Conservation (phyloP, 2,888 invertebrate genomes). For the Cetonia aurata region DNA sequence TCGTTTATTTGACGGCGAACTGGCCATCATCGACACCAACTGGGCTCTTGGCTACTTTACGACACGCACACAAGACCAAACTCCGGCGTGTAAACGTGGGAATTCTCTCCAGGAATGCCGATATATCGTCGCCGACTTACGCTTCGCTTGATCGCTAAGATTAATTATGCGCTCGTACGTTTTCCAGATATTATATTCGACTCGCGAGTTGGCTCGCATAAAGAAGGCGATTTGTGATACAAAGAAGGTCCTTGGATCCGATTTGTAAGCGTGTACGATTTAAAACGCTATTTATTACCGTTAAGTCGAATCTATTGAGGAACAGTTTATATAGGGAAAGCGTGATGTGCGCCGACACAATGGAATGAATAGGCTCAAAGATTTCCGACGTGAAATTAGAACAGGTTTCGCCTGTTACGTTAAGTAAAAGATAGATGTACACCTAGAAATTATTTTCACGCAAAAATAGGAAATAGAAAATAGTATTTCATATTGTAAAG, state of each 20-base stretch:
- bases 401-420: no score
- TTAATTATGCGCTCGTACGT: constrained; percentile 38
- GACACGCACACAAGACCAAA: constrained; percentile 14
- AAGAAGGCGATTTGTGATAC: constrained; percentile 35
- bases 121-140: constrained; percentile 39
- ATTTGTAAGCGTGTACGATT: constrained; percentile 21
- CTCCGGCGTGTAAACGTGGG: constrained; percentile 24
- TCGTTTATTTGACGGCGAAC: no score
- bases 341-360: no score
- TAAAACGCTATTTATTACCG: background rate
- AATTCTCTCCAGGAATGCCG: constrained; percentile 41
- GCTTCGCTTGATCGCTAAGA: constrained; percentile 40
- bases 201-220: constrained; percentile 32
- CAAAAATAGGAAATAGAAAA: no score
- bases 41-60: constrained; percentile 6
- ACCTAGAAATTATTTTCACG: background rate
- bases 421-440: no score
- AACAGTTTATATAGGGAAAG: no score
- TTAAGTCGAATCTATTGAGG: no score
- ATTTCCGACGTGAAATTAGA: no score
- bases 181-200: constrained; percentile 29
- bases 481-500: no score
- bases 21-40: no score
- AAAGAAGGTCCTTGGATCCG: constrained; percentile 25
- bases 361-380: no score